phyloP scores from a whole-genome alignment of 2,888 invertebrate genomes.

The Automeris io region DNA sequence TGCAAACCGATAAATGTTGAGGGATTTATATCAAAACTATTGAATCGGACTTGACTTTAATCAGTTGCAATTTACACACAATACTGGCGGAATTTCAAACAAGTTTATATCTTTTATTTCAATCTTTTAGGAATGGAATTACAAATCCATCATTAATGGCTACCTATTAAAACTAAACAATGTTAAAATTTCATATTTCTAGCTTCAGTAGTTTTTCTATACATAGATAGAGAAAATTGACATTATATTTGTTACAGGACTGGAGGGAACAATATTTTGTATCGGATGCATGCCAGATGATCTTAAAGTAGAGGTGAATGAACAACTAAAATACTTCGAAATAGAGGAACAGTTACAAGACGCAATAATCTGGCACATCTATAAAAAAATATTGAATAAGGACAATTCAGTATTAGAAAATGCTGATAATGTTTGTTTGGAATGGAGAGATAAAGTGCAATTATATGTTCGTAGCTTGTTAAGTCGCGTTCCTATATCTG shows the following conservation, averaged over 20 bases:
- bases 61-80: no score
- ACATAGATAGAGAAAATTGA: not conserved
- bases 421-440: conserved; percentile 10
- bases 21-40: no score
- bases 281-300: conserved; percentile 41
- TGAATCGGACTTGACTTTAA: no score
- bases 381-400: conserved; percentile 23
- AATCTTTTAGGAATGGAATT: no score
- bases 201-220: no score
- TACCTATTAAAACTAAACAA: no score
- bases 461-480: conserved; percentile 22
- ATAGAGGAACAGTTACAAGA: conserved; percentile 26
- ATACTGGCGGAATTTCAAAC: no score
- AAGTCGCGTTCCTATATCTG: conserved; percentile 28
- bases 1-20: no score
- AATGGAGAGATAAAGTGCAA: conserved; percentile 34
- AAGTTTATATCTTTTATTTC: no score
- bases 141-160: no score
- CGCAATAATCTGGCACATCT: conserved; percentile 29
- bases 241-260: conserved; percentile 23
- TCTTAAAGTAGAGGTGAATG: conserved; percentile 20
- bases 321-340: conserved; percentile 16
- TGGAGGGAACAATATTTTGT: conserved; percentile 40
- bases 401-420: conserved; percentile 16
- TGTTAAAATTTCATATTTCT: no score